Evolutionary conservation across 1,140 invertebrate genomes (phyloP), one percentile per base, ranked within the genome.

Genomic region (Ceratina calcarata): DNA sequence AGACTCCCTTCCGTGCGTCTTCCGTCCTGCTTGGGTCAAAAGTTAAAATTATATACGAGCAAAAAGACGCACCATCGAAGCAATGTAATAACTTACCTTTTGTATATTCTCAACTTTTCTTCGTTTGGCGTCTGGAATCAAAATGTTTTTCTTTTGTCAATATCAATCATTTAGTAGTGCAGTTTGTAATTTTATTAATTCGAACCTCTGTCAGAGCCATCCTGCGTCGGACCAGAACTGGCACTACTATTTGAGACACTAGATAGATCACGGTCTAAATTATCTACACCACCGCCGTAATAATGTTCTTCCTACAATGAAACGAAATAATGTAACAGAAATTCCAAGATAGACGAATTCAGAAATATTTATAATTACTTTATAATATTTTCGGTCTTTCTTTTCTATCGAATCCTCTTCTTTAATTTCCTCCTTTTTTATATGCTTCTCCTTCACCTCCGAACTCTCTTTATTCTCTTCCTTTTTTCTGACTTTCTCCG

Each of bases 51-150:
- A 68, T 73, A 49, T 53, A 6, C 67, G 20, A 64, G 18, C 13
- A 3, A 4, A 27, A 15, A n/a, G 57, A 71, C 37, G 77, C 81
- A 86, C 58, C 22, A 7, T 20, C 80, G 65, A n/a, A n/a, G 6
- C 6, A 57, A 57, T 4, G 55, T 57, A 2, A 69, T 45, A 71
- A 72, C 95, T 95, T 94, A 97, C 96, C 95, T 97, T 97, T 91
- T 95, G 95, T 89, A 94, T 93, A 90, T 92, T 94, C 91, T 97
- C 96, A 90, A 97, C 88, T 95, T 97, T 97, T 94, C 96, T 95
- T 93, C 96, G 94, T 94, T 97, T 97, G 84, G 95, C 94, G 92
- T 97, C 89, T 86, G 71, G 75, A 82, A 85, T 80, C 74, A 45
- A 77, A 27, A 61, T 20, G 27, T 32, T 32, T 32, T 3, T 15